Base-by-base conservation (phyloP, 2,888 invertebrate genomes). In the Branchellion lobata region DNA sequence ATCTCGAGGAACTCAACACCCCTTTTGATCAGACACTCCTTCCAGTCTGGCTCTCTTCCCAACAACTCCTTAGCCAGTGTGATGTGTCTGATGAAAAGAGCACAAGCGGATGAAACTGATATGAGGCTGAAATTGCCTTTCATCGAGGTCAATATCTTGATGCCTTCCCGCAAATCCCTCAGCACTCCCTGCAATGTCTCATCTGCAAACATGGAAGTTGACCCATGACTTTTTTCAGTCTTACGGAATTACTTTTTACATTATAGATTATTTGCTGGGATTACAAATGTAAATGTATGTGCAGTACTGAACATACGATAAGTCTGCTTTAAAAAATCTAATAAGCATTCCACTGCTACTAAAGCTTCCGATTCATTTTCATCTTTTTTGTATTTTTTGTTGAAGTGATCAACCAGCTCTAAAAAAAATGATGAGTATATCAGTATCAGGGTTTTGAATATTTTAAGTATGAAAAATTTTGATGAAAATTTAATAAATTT, bases 21-120 rank as follows among this genome's bases (percentile, higher is more conserved):
- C 57, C 77, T 65, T 65, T 77, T 61, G 34, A 77, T 31, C 24
- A 77, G 40, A 65, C 53, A 36, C 24, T 61, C 34, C 40, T 77
- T 77, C n/a, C 61, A 77, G 40, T 27, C 24, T 5, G 40, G 29
- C 31, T 61, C 31, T 29, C 2, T 61, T 29, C 27, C 3, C 34
- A 65, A 24, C 29, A 31, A 14, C 29, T 69, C 69, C 21, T 31
- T 69, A 29, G 69, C 34, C 2, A 69, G 34, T 8, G 69, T 33
- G 69, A 69, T 69, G 69, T 69, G 34, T 34, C 69, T 11, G 29
- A 69, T n/a, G 27, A 69, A 69, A 3, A 69, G 21, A 27, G 8
- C 69, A 29, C 69, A 69, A 3, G 69, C 69, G 27, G 69, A 69
- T 8, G 69, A 33, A 14, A 69, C 69, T 18, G 69, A 69, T 3